Base-by-base conservation (phyloP, 2,797 vertebrate species). In the Leptoclinus maculatus region DNA sequence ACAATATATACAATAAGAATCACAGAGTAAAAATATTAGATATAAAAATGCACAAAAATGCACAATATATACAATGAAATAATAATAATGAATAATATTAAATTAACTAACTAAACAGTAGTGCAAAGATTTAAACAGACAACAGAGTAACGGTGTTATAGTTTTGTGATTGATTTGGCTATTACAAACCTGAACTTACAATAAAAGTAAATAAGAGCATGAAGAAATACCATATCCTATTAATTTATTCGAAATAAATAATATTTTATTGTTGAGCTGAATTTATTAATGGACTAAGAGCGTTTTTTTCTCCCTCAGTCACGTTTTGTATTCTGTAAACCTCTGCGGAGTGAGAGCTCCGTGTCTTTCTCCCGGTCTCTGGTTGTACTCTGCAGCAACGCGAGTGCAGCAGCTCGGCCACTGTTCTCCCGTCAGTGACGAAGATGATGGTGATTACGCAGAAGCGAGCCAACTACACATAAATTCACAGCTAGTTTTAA, bases 401-500 rank as follows among this genome's bases (percentile, higher is more conserved):
- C 69, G 74, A 86, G 88, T 80, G 87, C 86, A 65, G 78, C 78
- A 56, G 76, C 81, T 12, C 81, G 66, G 25, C 54, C 83, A 78
- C 88, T 85, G 81, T 49, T 41, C 87, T 79, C 60, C 70, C 64
- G 39, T 79, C 78, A 49, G 73, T 43, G 23, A 87, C 74, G 78
- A 88, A 84, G 84, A 94, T 92, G 93, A 93, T 89, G 88, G 85
- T 87, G 89, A 82, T 63, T 38, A 75, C 64, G 43, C 67, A 14
- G 66, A 86, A 69, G 36, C 88, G 70, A 83, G 59, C 58, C 78
- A 57, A 78, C 84, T 47, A 75, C 74, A 70, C 83, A 25, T 91
- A 91, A 86, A 79, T 74, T 10, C 38, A 11, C 64, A 0, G 68
- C 38, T 2, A 14, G 41, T 34, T 74, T 43, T 14, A 56, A 41